These are phyloP conservation scores for Drosophila meridiana DNA, from an alignment of 2,888 invertebrate genomes.

Conservation along the genomic window DNA sequence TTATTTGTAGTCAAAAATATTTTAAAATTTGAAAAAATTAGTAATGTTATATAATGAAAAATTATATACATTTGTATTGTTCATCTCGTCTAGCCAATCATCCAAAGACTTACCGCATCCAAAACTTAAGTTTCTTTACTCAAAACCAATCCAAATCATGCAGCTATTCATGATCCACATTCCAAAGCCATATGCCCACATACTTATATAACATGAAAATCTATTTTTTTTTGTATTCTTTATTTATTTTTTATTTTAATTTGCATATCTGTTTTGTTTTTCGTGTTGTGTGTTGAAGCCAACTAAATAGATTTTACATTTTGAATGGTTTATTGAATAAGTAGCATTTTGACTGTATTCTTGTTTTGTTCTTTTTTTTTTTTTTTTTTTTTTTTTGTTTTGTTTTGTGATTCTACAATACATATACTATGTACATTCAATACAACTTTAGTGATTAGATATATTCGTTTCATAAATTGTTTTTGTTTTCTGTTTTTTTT, in stretches of 20 bases:
- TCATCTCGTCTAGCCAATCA: not conserved
- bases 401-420: conserved; percentile 15
- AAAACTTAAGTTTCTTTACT: not conserved
- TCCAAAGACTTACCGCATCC: not conserved
- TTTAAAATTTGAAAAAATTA: too few relatives aligned
- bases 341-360: not conserved
- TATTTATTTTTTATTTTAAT: conserved; percentile 6
- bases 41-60: not conserved
- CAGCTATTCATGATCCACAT: not conserved
- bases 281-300: conserved; percentile 13
- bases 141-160: not conserved
- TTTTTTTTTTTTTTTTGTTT: not conserved
- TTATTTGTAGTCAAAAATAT: too few relatives aligned
- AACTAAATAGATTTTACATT: conserved; percentile 16
- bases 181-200: not conserved
- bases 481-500: not conserved
- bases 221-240: not conserved
- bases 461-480: conserved; percentile 5
- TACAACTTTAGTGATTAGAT: conserved; percentile 13
- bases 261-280: not conserved
- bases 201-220: conserved; percentile 5
- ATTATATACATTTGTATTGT: not conserved
- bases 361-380: not conserved
- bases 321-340: conserved; percentile 22
- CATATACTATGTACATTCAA: conserved; percentile 28